These are phyloP conservation scores for Scleropages formosus DNA, from an alignment of 2,797 vertebrate genomes.

Conservation along the genomic window DNA sequence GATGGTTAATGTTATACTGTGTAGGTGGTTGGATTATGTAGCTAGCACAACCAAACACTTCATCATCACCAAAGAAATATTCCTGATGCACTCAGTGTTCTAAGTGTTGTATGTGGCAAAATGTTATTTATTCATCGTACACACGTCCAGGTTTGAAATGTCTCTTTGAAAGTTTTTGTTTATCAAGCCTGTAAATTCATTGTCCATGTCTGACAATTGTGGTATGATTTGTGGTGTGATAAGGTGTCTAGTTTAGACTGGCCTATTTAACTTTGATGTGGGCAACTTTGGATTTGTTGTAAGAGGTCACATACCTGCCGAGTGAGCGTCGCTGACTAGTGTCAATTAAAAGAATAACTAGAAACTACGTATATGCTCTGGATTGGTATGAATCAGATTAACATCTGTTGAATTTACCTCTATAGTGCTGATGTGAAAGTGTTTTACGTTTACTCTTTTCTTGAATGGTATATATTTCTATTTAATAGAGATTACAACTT, in stretches of 20 bases:
- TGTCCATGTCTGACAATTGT: background rate
- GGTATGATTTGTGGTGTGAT: background rate
- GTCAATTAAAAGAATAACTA: no score
- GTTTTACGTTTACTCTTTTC: background rate
- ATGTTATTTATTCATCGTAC: background rate
- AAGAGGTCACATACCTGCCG: no score
- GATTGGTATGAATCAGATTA: no score
- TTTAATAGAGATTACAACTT: background rate
- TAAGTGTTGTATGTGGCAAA: background rate
- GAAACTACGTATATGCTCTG: no score
- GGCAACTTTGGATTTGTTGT: background rate
- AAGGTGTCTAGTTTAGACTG: background rate
- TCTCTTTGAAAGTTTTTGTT: no score
- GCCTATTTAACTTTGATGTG: background rate
- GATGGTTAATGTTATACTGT: background rate
- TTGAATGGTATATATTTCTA: background rate
- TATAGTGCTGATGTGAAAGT: slow-evolving; percentile 1
- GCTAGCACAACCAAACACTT: background rate
- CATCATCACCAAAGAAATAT: background rate
- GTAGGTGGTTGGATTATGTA: background rate
- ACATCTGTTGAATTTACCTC: no score
- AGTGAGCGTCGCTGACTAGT: no score
- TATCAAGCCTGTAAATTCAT: background rate
- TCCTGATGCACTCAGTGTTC: background rate
- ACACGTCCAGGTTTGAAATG: background rate